A percentile compares a stretch with the other conserved stretches of the same genome.
These are phyloP conservation scores for Ophthalmolycus amberensis DNA, from an alignment of 2,113 vertebrate species.

Conservation along the genomic window DNA sequence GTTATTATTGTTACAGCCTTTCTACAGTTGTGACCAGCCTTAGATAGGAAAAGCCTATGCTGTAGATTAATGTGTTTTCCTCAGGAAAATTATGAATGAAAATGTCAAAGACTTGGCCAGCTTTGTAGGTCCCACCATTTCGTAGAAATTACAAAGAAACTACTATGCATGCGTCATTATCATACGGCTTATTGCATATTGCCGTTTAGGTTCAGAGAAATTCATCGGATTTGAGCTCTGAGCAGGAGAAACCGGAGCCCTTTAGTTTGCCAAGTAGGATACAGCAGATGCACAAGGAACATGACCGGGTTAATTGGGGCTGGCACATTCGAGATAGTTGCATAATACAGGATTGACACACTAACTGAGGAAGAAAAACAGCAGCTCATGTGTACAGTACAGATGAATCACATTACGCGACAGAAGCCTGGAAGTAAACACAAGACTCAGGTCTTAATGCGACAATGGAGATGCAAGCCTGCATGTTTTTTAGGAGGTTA, in stretches of 20 bases:
- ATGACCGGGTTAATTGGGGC: constrained; percentile 54
- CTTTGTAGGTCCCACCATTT: background rate
- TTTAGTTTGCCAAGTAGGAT: constrained; percentile 36
- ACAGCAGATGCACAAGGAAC: constrained; percentile 32
- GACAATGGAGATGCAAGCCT: background rate
- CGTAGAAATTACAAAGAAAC: constrained; percentile 3
- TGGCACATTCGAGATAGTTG: constrained; percentile 39
- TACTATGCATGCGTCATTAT: background rate
- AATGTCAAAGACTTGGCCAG: background rate
- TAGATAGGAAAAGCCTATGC: background rate
- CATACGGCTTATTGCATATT: too few species aligned
- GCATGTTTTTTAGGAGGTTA: background rate
- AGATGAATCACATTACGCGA: background rate
- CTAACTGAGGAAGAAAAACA: constrained; percentile 11
- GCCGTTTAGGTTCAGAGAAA: background rate
- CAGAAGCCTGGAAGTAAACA: constrained; percentile 9
- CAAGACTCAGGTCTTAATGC: background rate
- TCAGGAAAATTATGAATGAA: background rate
- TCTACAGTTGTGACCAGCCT: background rate
- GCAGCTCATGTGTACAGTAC: constrained; percentile 11
- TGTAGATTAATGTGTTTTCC: background rate
- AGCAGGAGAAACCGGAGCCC: background rate
- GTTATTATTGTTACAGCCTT: background rate
- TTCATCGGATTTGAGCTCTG: background rate
- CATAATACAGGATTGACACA: constrained; percentile 59